Base-by-base conservation (phyloP, 2,113 vertebrate species). In the Microtus oregoni region DNA sequence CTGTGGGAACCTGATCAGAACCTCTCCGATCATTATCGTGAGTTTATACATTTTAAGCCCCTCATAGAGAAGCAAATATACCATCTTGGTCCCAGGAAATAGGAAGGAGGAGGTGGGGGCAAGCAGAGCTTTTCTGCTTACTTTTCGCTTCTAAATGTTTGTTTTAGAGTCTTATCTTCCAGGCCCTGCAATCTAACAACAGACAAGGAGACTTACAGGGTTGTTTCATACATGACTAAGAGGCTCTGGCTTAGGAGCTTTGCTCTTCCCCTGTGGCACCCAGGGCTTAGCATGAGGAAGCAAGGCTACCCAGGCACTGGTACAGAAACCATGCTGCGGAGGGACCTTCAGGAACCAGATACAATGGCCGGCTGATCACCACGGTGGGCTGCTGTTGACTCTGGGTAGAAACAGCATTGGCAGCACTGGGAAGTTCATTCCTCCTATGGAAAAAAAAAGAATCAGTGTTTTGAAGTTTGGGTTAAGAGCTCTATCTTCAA, bases 401-500 rank as follows among this genome's bases (percentile, higher is more conserved):
- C 19, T n/a, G 12, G 4, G 35, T 88, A 85, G 67, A 91, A 90
- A 47, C n/a, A 87, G 17, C 19, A 26, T 65, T n/a, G 32, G 61
- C 38, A 79, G 1, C 24, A 28, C n/a, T 47, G 44, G n/a, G n/a
- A 72, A 88, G 52, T 4, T 28, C 44, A 11, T 26, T 87, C n/a
- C 35, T 91, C 17, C 35, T 87, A 58, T 72, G 75, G 63, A 65
- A 65, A 28, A 65, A 26, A 63, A 41, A 67, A 67, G 83, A 75
- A 61, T 44, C 76, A 67, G 9, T 72, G 30, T 52, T 81, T 73
- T 95, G 41, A 89, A 86, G n/a, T 89, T 14, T 86, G 1, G 63
- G 26, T 87, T 72, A 28, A 93, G 7, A 95, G 50, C 65, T 20
- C 47, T 90, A 78, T 79, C 65, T 87, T 91, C 32, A 35, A 90